Base-by-base conservation (phyloP, 1,140 invertebrate genomes). In the Trichogramma pretiosum region DNA sequence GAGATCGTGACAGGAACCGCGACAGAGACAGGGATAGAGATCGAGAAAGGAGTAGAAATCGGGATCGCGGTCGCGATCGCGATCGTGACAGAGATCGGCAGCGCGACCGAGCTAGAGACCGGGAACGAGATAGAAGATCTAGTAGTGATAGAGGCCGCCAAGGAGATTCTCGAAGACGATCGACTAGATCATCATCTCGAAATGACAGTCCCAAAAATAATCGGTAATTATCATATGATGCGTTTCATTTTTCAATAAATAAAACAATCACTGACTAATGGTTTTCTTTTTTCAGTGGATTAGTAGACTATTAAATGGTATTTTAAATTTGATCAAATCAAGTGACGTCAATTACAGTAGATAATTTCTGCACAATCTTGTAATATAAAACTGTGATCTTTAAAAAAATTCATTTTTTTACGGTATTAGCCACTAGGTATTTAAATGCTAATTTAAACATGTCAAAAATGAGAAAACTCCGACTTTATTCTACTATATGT, bases 111-210 rank as follows among this genome's bases (percentile, higher is more conserved):
- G 65, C 64, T 11, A 58, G 57, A n/a, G 55, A 56, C 19, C 41
- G 51, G 26, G 41, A 53, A n/a, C 47, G 52, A 14, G 45, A 48
- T 18, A 47, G 42, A 23, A 47, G 44, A 48, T 37, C 45, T 19
- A 28, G 53, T n/a, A 51, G 51, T n/a, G 57, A 63, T 2, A 51
- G 59, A 45, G 52, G 53, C 14, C 51, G 52, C 30, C 48, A 56
- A 41, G 55, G 63, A 50, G 60, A 69, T 51, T 64, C 61, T 39
- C 58, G 63, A 24, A 62, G 61, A 58, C 44, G 62, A 32, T 54
- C n/a, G n/a, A n/a, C 63, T 32, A 52, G 60, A 33, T 59, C 60
- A 43, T 55, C 62, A 42, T 56, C 65, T 40, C 58, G 61, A 42
- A 59, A 46, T 42, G 46, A 42, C 22, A 51, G 49, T 16, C 49